These are phyloP conservation scores for Streptopelia turtur DNA, from an alignment of 2,797 vertebrate species.

Conservation along the genomic window DNA sequence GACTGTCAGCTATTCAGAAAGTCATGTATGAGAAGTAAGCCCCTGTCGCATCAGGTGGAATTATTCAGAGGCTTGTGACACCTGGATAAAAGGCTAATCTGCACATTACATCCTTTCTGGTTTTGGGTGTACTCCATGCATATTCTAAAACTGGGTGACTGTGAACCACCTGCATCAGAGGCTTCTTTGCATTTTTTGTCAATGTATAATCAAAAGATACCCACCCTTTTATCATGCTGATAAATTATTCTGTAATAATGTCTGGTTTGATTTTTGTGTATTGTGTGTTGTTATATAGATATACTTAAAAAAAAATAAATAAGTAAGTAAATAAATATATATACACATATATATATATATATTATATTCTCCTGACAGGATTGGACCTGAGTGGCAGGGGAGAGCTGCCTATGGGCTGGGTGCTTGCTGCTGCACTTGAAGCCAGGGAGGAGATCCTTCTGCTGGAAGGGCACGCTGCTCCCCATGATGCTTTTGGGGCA, in stretches of 20 bases:
- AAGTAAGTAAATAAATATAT: no score
- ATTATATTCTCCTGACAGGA: neutral
- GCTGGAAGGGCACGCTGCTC: neutral
- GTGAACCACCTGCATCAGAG: neutral
- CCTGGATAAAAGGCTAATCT: slow-evolving; percentile 26
- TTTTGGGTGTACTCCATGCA: neutral
- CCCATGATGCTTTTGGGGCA: rapidly evolving
- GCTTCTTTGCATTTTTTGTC: neutral
- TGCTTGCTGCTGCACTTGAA: neutral
- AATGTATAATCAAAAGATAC: neutral
- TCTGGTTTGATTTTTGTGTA: neutral
- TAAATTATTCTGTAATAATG: neutral
- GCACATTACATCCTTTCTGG: neutral
- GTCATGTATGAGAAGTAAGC: neutral
- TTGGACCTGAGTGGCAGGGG: neutral
- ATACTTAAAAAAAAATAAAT: no score
- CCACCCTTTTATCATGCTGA: neutral
- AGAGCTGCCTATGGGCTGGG: neutral
- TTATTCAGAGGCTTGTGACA: slow-evolving; percentile 31
- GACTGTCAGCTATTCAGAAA: slow-evolving; percentile 22
- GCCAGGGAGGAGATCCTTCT: rapidly evolving
- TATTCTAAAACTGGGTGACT: neutral
- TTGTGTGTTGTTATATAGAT: no score
- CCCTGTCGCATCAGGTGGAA: neutral
- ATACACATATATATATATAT: no score